A percentile compares a stretch with the other conserved stretches of the same genome.
Evolutionary conservation across 23 tunicate species (phyloP).

Genomic region (Phallusia fumigata): DNA sequence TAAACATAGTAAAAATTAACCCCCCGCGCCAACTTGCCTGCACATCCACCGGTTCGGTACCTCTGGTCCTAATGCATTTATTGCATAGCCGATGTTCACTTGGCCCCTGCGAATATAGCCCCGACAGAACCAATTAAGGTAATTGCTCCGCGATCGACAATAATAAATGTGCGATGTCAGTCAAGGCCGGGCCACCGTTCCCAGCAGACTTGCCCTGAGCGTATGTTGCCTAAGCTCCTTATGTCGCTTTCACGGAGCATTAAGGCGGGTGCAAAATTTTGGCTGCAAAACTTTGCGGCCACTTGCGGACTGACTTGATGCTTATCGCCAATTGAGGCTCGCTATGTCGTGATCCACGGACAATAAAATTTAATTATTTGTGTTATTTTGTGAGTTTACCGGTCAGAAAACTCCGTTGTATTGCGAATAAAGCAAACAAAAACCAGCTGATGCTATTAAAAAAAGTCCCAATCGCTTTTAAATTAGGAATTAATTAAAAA

Average conservation of each 20-base stretch:
- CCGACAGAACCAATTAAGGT: constrained; percentile 28
- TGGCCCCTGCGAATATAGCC: constrained; percentile 15
- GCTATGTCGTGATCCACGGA: too few relatives aligned
- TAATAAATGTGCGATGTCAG: constrained; percentile 34
- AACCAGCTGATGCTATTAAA: too few relatives aligned
- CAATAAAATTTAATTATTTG: too few relatives aligned
- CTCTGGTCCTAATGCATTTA: constrained; percentile 4
- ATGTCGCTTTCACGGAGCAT: constrained; percentile 33
- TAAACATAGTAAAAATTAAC: background rate
- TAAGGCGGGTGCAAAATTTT: background rate
- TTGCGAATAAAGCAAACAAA: too few relatives aligned
- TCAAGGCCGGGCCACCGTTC: constrained; percentile 33
- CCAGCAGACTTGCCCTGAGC: constrained; percentile 8
- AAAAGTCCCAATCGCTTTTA: too few relatives aligned
- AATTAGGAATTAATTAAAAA: too few relatives aligned
- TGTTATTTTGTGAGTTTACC: too few relatives aligned
- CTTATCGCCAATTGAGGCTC: too few relatives aligned
- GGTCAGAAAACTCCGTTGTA: too few relatives aligned
- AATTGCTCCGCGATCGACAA: constrained; percentile 21
- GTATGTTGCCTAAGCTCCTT: constrained; percentile 26
- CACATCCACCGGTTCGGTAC: background rate
- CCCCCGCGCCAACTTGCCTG: background rate
- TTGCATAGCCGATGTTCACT: constrained; percentile 12
- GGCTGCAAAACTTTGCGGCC: background rate
- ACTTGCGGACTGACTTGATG: background rate